Evolutionary conservation across 2,113 vertebrate genomes (phyloP).

Genomic region (Aegotheles bennettii): DNA sequence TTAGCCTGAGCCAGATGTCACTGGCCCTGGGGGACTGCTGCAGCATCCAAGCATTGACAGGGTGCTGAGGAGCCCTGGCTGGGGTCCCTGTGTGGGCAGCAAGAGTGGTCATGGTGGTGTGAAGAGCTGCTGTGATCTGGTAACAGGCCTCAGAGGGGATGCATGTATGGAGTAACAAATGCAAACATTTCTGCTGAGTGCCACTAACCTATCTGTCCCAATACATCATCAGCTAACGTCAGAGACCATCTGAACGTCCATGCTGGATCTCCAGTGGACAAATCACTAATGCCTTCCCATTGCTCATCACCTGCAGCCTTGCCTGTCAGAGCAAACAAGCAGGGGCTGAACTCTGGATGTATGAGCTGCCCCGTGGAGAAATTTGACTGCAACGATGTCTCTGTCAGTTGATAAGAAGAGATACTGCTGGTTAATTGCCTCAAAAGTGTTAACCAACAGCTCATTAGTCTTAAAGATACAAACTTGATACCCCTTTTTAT

Average conservation of each 20-base stretch:
- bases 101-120: accelerated
- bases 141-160: not conserved
- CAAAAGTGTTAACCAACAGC: constrained; percentile 17
- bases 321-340: not conserved
- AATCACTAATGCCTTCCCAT: not conserved
- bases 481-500: constrained; percentile 12
- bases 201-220: not conserved
- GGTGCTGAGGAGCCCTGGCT: not conserved
- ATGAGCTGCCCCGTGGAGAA: not conserved
- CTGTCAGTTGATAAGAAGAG: not conserved
- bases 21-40: not conserved
- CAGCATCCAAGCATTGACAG: not conserved
- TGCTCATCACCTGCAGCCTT: not conserved
- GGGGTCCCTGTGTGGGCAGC: not conserved
- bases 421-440: constrained; percentile 26
- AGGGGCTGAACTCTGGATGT: not conserved
- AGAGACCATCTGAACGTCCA: not conserved
- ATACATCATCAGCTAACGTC: not conserved
- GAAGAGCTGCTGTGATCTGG: not conserved
- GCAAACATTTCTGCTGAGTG: not conserved
- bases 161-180: not conserved
- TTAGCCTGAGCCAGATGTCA: not conserved
- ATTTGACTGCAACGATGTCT: not conserved
- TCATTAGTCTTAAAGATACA: constrained; percentile 34
- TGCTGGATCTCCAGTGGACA: accelerated